Percentiles rank a stretch among this genome's conserved stretches.
These are phyloP conservation scores for Sinella curviseta DNA, from an alignment of 1,140 invertebrate species.

Conservation along the genomic window DNA sequence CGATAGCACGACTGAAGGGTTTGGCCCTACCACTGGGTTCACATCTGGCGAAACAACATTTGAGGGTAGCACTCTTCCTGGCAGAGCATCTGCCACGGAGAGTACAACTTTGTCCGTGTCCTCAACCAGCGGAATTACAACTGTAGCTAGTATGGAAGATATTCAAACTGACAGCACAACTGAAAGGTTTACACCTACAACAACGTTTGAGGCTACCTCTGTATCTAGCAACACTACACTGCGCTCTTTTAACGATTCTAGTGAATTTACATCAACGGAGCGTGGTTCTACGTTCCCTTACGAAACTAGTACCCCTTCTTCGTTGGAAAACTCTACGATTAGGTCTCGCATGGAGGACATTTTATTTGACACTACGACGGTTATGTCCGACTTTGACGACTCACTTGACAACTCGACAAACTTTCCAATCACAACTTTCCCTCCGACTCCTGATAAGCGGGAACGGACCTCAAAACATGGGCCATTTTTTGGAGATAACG, in stretches of 20 bases:
- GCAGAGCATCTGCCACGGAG: too few species aligned
- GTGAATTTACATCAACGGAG: neutral
- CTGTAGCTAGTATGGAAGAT: too few species aligned
- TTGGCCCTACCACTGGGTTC: too few species aligned
- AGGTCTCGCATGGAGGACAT: neutral
- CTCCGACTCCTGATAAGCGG: neutral
- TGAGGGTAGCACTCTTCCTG: too few species aligned
- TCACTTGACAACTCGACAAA: neutral
- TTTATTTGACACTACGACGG: neutral
- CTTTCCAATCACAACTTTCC: neutral
- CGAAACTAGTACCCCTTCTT: too few species aligned
- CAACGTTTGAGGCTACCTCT: neutral
- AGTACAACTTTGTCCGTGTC: too few species aligned
- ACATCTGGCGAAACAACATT: too few species aligned
- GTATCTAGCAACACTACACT: neutral
- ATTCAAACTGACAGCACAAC: neutral
- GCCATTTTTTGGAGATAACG: slow-evolving; percentile 12
- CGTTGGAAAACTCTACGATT: neutral
- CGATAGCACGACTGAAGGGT: too few species aligned
- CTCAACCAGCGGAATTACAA: too few species aligned
- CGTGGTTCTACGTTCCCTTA: too few species aligned
- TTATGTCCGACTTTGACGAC: neutral
- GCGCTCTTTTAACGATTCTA: neutral
- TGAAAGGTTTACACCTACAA: neutral
- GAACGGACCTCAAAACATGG: slow-evolving; percentile 14